Percentiles rank a stretch among this genome's conserved stretches.
phyloP scores from a whole-genome alignment of 2,888 invertebrate genomes.

The Aleiodes testaceus region DNA sequence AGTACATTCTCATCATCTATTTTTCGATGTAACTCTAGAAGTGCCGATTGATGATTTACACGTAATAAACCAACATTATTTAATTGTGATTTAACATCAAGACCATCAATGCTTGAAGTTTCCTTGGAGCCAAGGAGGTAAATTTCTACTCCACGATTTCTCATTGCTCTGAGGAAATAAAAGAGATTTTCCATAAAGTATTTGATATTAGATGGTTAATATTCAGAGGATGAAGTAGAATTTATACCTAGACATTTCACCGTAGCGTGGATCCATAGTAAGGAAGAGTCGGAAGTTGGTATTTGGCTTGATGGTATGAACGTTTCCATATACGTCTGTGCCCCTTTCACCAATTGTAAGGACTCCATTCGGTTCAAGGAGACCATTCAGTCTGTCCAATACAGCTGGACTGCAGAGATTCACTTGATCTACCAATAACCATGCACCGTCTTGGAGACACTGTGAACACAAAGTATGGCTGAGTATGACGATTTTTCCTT shows the following conservation, averaged over 20 bases:
- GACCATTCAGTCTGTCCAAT: slow-evolving; percentile 94
- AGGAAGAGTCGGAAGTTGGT: slow-evolving; percentile 94
- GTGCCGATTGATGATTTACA: slow-evolving; percentile 70
- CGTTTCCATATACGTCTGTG: slow-evolving; percentile 80
- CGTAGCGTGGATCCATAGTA: slow-evolving; percentile 94
- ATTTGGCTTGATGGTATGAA: slow-evolving; percentile 87
- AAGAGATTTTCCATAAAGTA: neutral
- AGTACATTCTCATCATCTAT: slow-evolving; percentile 71
- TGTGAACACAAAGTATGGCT: slow-evolving; percentile 63
- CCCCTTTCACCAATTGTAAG: slow-evolving; percentile 94
- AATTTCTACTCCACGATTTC: slow-evolving; percentile 97
- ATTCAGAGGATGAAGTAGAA: neutral
- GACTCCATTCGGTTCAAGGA: slow-evolving; percentile 94
- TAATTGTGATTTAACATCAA: slow-evolving; percentile 76
- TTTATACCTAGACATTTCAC: slow-evolving; percentile 90
- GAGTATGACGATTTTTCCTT: neutral
- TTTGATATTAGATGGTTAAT: neutral
- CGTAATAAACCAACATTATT: slow-evolving; percentile 73
- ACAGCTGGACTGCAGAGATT: slow-evolving; percentile 98
- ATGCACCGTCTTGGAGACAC: slow-evolving; percentile 87
- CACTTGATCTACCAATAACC: slow-evolving; percentile 92
- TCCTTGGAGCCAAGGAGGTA: slow-evolving; percentile 74
- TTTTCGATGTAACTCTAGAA: slow-evolving; percentile 74
- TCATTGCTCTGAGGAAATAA: slow-evolving; percentile 85
- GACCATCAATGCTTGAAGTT: slow-evolving; percentile 55